Evolutionary conservation across 2,113 vertebrate species (phyloP), one percentile per base, ranked within the genome.

Genomic region (Microtus richardsoni): DNA sequence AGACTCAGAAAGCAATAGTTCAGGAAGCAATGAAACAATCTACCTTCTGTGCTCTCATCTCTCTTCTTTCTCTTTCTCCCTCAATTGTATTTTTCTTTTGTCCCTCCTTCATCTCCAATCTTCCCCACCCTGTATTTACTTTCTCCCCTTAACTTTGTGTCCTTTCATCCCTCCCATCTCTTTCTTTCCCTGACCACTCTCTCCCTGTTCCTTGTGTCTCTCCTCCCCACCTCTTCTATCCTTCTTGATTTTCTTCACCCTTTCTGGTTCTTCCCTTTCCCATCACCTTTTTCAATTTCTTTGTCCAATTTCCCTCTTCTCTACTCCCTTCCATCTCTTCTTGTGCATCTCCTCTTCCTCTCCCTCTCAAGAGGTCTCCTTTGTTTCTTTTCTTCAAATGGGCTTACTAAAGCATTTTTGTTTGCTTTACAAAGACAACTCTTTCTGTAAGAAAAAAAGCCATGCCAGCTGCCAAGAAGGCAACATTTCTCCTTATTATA

Each of bases 351-450:
- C 19, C 7, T 47, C 33, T 13, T 58, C 12, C 8, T 5, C 8
- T 88, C 14, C 26, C 13, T 83, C 7, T n/a, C 19, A 28, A 19
- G 22, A 74, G 5, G 64, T 87, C 21, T 64, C 12, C 9, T 13
- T 30, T 91, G 21, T 78, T 49, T 9, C 64, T 93, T 30, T 84
- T 39, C 54, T 44, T 13, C 71, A 19, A 89, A 60, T 58, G 52
- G n/a, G 12, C 70, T 80, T 44, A 88, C 82, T 21, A 49, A 70
- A 88, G 33, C 13, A 39, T 52, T 85, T 13, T 39, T 95, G 84
- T 86, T 80, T n/a, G 10, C 90, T 96, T 88, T 68, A 95, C 41
- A 95, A 90, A 85, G 64, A 19, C 54, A 95, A 44, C 21, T 88
- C 5, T 91, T 71, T 92, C 19, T 44, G 24, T 66, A 94, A 92